Evolutionary conservation across 2,888 invertebrate species (phyloP).

Genomic region (Habroteleia sp.): DNA sequence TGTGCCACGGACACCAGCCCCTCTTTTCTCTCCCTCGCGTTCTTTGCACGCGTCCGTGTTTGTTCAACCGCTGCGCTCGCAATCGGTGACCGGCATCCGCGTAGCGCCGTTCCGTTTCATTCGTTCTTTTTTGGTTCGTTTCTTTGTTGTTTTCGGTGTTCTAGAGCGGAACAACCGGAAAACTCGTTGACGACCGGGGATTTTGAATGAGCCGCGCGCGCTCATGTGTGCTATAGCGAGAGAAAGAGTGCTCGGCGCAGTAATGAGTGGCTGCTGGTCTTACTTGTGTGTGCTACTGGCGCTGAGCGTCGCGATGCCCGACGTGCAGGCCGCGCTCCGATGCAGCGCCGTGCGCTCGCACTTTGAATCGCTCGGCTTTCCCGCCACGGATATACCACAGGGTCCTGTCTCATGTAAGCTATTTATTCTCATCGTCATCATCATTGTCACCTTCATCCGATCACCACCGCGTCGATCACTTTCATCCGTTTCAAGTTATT

Average conservation of each 20-base stretch:
- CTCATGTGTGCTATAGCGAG: conserved; percentile 58
- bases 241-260: conserved; percentile 38
- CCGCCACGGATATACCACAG: conserved; percentile 82
- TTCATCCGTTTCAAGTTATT: too few relatives aligned
- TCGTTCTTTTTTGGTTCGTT: conserved; percentile 38
- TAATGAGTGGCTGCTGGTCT: conserved; percentile 70
- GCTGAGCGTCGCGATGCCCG: conserved; percentile 68
- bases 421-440: neutral
- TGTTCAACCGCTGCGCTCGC: conserved; percentile 17
- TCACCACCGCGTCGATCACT: too few relatives aligned
- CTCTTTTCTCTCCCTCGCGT: conserved; percentile 29
- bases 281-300: conserved; percentile 72
- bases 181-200: too few relatives aligned
- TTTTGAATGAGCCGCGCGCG: conserved; percentile 59
- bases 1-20: conserved; percentile 38
- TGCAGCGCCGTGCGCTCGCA: conserved; percentile 82
- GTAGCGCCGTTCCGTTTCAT: conserved; percentile 22
- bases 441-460: too few relatives aligned
- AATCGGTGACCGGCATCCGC: conserved; percentile 28
- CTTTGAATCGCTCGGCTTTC: conserved; percentile 82
- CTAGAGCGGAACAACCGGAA: too few relatives aligned
- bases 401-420: conserved; percentile 82
- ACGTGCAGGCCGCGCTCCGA: conserved; percentile 75
- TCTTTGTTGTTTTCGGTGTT: conserved; percentile 9
- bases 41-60: conserved; percentile 12